phyloP scores from a whole-genome alignment of 2,113 vertebrate genomes.

The Galemys pyrenaicus region DNA sequence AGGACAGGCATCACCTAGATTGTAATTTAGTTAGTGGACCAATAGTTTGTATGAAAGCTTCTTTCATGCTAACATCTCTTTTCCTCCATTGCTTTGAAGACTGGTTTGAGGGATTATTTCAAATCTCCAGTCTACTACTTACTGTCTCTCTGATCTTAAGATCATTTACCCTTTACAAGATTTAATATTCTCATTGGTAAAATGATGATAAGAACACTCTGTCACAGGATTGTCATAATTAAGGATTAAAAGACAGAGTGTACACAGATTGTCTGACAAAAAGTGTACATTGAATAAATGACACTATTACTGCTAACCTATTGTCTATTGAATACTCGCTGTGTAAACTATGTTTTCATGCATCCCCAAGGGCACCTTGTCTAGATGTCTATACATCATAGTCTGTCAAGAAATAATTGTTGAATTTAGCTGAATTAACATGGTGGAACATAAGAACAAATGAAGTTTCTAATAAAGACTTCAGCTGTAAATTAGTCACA shows the following conservation, averaged over 20 bases:
- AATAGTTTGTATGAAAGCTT: neutral
- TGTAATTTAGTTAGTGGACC: neutral
- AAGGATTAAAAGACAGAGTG: neutral
- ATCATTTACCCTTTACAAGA: neutral
- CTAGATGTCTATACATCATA: neutral
- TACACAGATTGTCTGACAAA: neutral
- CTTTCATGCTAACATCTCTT: neutral
- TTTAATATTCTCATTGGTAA: neutral
- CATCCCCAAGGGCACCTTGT: neutral
- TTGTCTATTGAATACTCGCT: neutral
- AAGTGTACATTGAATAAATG: neutral
- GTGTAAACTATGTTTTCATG: neutral
- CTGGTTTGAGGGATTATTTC: neutral
- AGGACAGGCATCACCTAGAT: neutral
- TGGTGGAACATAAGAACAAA: neutral
- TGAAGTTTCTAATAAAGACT: neutral
- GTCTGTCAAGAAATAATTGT: neutral
- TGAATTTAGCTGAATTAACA: neutral
- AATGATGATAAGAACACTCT: neutral
- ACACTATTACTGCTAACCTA: neutral
- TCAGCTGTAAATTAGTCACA: neutral
- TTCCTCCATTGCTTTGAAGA: neutral
- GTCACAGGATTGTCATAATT: neutral
- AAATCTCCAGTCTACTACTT: neutral
- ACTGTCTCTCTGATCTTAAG: slow-evolving; percentile 5